These are phyloP conservation scores for Myiagra hebetior DNA, from an alignment of 2,113 vertebrate species.

Conservation along the genomic window DNA sequence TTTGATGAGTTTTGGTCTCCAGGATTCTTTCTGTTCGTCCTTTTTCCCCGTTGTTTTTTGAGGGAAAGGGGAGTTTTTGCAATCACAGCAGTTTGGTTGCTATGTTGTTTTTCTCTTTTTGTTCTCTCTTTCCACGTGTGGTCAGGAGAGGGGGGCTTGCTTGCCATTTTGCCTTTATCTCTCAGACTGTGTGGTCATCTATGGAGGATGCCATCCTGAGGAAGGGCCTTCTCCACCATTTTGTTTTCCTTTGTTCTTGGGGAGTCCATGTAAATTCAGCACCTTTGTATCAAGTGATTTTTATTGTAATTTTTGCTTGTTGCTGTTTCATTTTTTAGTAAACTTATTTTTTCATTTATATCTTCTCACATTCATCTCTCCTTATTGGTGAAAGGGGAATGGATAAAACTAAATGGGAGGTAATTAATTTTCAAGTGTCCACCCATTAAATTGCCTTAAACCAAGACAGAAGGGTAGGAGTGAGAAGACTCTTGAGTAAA, in stretches of 20 bases:
- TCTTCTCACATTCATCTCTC: not conserved
- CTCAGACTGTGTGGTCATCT: not conserved
- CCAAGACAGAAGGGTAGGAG: not conserved
- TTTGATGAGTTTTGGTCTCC: not conserved
- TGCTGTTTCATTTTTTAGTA: not conserved
- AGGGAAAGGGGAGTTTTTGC: not conserved
- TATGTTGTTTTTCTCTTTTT: not conserved
- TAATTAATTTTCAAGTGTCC: not conserved
- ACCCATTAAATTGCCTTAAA: not conserved
- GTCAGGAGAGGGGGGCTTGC: rapidly evolving
- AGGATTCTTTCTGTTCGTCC: not conserved
- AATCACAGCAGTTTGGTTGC: rapidly evolving
- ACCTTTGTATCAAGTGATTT: not conserved
- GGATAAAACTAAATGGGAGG: not conserved
- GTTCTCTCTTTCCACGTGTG: not conserved
- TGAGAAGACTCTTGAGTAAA: not conserved
- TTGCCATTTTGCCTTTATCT: not conserved
- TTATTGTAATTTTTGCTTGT: not conserved
- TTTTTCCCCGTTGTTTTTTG: not conserved
- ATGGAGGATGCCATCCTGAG: not conserved
- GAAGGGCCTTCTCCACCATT: not conserved
- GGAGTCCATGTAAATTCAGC: not conserved
- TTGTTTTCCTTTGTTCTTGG: not conserved
- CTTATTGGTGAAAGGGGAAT: not conserved
- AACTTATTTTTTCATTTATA: not conserved